Conservation (phyloP, 1,140 invertebrate genomes). For the Apis laboriosa region DNA sequence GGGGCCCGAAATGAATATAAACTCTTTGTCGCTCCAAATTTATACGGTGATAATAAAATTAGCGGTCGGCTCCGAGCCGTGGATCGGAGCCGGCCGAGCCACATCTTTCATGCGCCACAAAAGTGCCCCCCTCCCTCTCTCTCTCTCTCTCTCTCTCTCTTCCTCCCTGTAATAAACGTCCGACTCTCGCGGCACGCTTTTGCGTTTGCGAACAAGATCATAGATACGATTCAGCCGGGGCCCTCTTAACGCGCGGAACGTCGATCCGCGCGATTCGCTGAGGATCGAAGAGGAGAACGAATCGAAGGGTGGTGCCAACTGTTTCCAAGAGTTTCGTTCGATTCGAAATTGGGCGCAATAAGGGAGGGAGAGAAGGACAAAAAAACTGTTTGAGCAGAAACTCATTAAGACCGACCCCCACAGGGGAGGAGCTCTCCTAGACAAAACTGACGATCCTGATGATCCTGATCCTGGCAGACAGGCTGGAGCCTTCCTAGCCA, state of each 20-base stretch:
- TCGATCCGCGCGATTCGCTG: slow-evolving; percentile 23
- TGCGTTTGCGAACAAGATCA: slow-evolving; percentile 42
- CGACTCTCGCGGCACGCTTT: slow-evolving; percentile 27
- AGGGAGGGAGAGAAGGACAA: background rate
- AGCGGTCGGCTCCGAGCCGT: slow-evolving; percentile 5
- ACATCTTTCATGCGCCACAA: slow-evolving; percentile 37
- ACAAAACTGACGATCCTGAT: slow-evolving; percentile 74
- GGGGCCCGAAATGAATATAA: slow-evolving; percentile 53
- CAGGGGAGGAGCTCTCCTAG: slow-evolving; percentile 57
- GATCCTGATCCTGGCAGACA: slow-evolving; percentile 78
- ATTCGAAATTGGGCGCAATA: slow-evolving; percentile 21
- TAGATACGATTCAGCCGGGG: slow-evolving; percentile 37
- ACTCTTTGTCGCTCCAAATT: slow-evolving; percentile 47
- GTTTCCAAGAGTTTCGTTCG: background rate
- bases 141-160: no score
- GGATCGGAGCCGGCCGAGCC: background rate
- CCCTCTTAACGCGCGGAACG: background rate
- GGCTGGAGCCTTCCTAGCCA: slow-evolving; percentile 73
- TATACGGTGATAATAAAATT: slow-evolving; percentile 46
- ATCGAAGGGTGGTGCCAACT: no score
- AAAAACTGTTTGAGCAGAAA: slow-evolving; percentile 56
- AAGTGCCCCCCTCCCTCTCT: slow-evolving; percentile 18
- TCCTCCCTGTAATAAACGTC: slow-evolving; percentile 35
- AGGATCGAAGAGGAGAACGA: no score
- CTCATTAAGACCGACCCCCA: slow-evolving; percentile 72